A percentile compares a stretch with the other conserved stretches of the same genome.
Evolutionary conservation across 2,888 invertebrate genomes (phyloP).

Genomic region (Agriotes lineatus): DNA sequence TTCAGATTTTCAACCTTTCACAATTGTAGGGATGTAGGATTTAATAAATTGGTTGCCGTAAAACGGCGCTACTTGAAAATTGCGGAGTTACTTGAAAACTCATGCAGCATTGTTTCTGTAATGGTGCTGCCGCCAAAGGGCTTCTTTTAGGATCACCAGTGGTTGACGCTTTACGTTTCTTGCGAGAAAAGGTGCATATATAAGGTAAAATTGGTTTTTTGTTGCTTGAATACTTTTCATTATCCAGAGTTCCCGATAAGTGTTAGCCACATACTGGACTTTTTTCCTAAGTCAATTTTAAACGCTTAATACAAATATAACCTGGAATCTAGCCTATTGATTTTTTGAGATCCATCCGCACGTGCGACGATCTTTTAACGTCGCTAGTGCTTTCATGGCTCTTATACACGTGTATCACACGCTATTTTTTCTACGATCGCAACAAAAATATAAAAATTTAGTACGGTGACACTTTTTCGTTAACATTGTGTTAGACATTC

Average conservation of each 20-base stretch:
- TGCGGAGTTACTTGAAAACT: background rate
- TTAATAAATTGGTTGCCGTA: no score
- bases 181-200: background rate
- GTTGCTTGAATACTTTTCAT: background rate
- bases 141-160: background rate
- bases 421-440: no score
- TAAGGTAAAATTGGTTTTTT: conserved; percentile 9
- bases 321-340: background rate
- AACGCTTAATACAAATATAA: background rate
- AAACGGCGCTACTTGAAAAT: background rate
- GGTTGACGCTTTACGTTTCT: background rate
- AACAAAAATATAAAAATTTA: no score
- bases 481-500: no score
- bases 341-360: background rate
- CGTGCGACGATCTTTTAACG: no score
- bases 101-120: background rate
- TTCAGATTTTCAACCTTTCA: no score
- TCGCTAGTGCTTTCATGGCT: no score
- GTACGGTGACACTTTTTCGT: no score
- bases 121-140: background rate
- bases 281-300: background rate
- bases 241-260: background rate
- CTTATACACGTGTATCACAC: no score
- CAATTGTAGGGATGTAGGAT: no score
- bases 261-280: background rate